A percentile compares a stretch with the other conserved stretches of the same genome.
phyloP scores from a whole-genome alignment of 2,113 vertebrate genomes.

The Anseranas semipalmata region DNA sequence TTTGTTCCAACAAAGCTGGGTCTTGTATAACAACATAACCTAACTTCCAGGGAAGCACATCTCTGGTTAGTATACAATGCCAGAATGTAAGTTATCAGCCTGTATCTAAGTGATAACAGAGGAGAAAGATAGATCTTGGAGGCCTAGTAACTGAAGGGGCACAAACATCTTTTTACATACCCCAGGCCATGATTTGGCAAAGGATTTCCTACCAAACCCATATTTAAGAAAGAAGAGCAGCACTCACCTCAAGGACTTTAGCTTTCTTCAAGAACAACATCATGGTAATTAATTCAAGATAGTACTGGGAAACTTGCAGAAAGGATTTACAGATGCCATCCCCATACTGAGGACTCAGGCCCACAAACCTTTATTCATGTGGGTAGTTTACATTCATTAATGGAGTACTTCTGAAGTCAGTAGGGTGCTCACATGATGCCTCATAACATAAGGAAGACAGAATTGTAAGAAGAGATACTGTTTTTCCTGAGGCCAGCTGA shows the following conservation, averaged over 20 bases:
- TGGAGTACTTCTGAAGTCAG: not conserved
- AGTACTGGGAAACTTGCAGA: not conserved
- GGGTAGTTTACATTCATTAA: not conserved
- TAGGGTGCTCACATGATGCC: not conserved
- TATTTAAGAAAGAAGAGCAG: not conserved
- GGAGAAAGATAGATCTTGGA: not conserved
- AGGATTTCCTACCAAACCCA: not conserved
- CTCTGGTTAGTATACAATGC: not conserved
- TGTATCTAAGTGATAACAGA: not conserved
- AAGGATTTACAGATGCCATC: not conserved
- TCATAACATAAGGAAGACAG: not conserved
- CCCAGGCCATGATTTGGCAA: not conserved
- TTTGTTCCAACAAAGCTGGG: not conserved
- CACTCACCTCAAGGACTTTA: not conserved
- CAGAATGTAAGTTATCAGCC: not conserved
- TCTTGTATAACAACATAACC: not conserved
- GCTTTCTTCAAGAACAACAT: not conserved
- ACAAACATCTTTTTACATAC: not conserved
- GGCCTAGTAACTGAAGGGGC: not conserved
- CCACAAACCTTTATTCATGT: not conserved
- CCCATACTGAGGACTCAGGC: not conserved
- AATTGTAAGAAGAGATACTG: not conserved
- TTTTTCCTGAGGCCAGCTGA: not conserved
- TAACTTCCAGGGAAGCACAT: not conserved
- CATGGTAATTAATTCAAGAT: not conserved